Percentiles rank a stretch among this genome's conserved stretches.
phyloP scores from a whole-genome alignment of 2,888 invertebrate genomes.

The Diloba caeruleocephala region DNA sequence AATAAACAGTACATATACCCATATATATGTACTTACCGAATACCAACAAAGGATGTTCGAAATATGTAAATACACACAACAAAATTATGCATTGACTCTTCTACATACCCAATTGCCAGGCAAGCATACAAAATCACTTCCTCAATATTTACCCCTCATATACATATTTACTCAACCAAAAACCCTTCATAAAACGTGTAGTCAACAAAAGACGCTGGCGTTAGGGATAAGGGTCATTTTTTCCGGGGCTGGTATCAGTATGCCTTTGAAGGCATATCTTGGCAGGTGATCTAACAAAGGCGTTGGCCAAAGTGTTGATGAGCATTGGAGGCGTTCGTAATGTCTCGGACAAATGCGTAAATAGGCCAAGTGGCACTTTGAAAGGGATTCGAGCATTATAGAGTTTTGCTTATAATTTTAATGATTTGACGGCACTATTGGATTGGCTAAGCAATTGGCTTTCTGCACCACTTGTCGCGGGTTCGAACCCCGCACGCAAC shows the following conservation, averaged over 20 bases:
- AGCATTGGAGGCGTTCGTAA: conserved; percentile 11
- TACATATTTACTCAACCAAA: conserved; percentile 28
- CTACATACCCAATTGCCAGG: conserved; percentile 29
- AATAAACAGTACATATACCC: too few species aligned
- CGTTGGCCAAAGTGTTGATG: conserved; percentile 28
- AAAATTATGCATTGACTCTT: conserved; percentile 34
- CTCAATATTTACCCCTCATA: conserved; percentile 10
- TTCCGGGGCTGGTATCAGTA: conserved; percentile 24
- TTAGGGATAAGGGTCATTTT: conserved; percentile 32
- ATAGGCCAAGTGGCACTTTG: conserved; percentile 15
- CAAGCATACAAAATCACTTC: conserved; percentile 37
- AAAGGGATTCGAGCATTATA: conserved; percentile 18
- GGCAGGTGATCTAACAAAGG: conserved; percentile 40
- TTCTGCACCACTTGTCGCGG: too few species aligned
- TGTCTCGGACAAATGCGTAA: conserved; percentile 7
- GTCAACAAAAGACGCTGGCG: conserved; percentile 39
- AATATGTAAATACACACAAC: conserved; percentile 22
- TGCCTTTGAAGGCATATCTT: conserved; percentile 25
- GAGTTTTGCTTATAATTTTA: too few species aligned
- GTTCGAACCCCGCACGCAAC: too few species aligned
- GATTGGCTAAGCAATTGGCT: too few species aligned
- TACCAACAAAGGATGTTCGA: conserved; percentile 5
- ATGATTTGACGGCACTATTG: too few species aligned
- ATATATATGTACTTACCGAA: background rate
- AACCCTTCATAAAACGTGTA: conserved; percentile 27